phyloP scores from a whole-genome alignment of 1,140 invertebrate species.

The Zaprionus camerounensis region DNA sequence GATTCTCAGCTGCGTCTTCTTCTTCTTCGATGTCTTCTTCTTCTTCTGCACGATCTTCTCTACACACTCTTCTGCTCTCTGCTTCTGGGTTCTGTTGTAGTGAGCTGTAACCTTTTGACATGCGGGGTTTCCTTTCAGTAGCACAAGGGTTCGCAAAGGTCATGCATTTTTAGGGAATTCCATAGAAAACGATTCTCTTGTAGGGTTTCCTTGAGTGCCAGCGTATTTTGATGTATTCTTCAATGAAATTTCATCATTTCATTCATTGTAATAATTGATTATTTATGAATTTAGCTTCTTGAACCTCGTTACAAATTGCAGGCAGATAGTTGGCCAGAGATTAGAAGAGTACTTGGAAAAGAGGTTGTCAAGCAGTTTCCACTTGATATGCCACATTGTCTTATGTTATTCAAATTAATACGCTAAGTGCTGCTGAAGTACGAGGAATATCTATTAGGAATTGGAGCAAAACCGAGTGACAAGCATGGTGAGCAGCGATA shows the following conservation, averaged over 20 bases:
- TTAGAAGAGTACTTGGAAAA: slow-evolving; percentile 1
- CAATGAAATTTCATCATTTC: neutral
- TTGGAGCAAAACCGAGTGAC: slow-evolving; percentile 68
- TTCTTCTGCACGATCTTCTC: neutral
- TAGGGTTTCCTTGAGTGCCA: neutral
- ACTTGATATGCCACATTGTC: slow-evolving; percentile 34
- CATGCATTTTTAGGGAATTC: neutral
- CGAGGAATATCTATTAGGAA: slow-evolving; percentile 63
- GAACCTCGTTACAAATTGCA: neutral
- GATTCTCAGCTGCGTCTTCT: neutral
- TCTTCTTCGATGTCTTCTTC: neutral
- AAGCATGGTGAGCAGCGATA: slow-evolving; percentile 16
- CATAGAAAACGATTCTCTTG: neutral
- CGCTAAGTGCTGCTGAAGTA: slow-evolving; percentile 40
- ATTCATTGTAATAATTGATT: neutral
- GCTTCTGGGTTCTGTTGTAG: slow-evolving; percentile 7
- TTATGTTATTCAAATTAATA: slow-evolving; percentile 49
- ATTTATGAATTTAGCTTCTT: neutral
- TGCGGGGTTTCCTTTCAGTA: slow-evolving; percentile 52
- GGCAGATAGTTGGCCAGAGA: neutral
- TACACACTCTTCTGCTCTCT: neutral
- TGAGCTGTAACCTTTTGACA: slow-evolving; percentile 39
- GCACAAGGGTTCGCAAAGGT: neutral
- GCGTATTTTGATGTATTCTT: neutral
- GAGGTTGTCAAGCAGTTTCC: slow-evolving; percentile 9